Evolutionary conservation across 2,888 invertebrate species (phyloP).

Genomic region (Thymelicus lineola): DNA sequence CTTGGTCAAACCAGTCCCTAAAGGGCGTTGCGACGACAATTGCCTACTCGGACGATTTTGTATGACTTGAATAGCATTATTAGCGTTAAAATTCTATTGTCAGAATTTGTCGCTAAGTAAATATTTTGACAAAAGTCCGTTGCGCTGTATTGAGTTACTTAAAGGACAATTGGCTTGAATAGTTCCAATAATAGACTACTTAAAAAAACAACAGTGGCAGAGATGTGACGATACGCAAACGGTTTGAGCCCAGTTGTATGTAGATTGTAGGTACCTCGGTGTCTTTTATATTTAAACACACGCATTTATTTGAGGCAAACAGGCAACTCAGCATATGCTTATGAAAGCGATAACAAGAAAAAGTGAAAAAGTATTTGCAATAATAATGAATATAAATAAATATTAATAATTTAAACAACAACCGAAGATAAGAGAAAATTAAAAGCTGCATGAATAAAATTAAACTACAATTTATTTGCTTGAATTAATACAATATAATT

Average conservation of each 20-base stretch:
- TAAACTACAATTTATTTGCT: too few species aligned
- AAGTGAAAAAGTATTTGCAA: too few species aligned
- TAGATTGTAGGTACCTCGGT: too few species aligned
- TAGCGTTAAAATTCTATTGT: conserved; percentile 75
- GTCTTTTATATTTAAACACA: too few species aligned
- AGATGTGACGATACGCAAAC: conserved; percentile 16
- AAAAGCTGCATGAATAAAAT: too few species aligned
- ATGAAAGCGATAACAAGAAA: too few species aligned
- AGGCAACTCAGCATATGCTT: too few species aligned
- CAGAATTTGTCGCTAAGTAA: conserved; percentile 68
- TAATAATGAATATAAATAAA: too few species aligned
- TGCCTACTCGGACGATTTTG: conserved; percentile 58
- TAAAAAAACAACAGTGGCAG: conserved; percentile 52
- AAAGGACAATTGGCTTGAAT: conserved; percentile 69
- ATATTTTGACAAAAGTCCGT: conserved; percentile 83
- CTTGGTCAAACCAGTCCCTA: conserved; percentile 45
- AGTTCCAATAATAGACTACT: conserved; percentile 54
- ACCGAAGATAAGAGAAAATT: too few species aligned
- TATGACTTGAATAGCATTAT: conserved; percentile 73
- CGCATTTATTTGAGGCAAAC: too few species aligned
- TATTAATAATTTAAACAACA: too few species aligned
- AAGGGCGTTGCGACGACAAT: conserved; percentile 68
- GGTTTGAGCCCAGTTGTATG: background rate
- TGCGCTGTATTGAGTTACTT: conserved; percentile 78
- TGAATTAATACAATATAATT: too few species aligned